A percentile compares a stretch with the other conserved stretches of the same genome.
phyloP scores from a whole-genome alignment of 2,113 vertebrate genomes.

The Brachyistius frenatus region DNA sequence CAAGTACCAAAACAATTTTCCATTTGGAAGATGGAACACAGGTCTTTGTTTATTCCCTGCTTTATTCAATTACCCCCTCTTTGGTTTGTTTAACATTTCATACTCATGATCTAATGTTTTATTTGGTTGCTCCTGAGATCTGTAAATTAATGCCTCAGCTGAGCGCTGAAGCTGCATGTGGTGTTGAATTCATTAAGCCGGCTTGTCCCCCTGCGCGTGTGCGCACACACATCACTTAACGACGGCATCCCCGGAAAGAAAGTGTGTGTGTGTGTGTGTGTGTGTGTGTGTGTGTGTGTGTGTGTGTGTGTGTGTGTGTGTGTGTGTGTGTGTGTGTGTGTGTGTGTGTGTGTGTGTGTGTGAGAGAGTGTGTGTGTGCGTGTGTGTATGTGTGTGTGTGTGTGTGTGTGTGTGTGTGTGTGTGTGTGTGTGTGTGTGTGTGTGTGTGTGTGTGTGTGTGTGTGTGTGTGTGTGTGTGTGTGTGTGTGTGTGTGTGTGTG shows the following conservation, averaged over 20 bases:
- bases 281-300: conserved; percentile 7
- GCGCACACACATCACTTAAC: conserved; percentile 50
- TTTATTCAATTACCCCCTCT: conserved; percentile 79
- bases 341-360: conserved; percentile 33
- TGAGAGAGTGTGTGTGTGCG: no score
- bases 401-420: conserved; percentile 47
- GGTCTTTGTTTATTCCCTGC: conserved; percentile 78
- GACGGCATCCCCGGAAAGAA: conserved; percentile 65
- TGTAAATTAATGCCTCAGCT: conserved; percentile 81
- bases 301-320: no score
- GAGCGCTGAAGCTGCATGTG: conserved; percentile 73
- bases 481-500: conserved; percentile 45
- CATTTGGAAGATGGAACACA: conserved; percentile 67
- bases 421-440: conserved; percentile 59
- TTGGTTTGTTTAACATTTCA: conserved; percentile 82
- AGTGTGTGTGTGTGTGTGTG: conserved; percentile 51
- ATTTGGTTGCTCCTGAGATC: conserved; percentile 81
- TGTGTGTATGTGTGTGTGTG: not conserved
- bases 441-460: conserved; percentile 55
- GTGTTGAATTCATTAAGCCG: conserved; percentile 80
- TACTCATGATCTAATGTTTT: conserved; percentile 76
- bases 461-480: conserved; percentile 39
- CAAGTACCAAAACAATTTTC: conserved; percentile 76
- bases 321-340: conserved; percentile 27
- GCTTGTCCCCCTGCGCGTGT: conserved; percentile 51